These are phyloP conservation scores for Drosophila pallidifrons DNA, from an alignment of 1,140 invertebrate genomes.

Conservation along the genomic window DNA sequence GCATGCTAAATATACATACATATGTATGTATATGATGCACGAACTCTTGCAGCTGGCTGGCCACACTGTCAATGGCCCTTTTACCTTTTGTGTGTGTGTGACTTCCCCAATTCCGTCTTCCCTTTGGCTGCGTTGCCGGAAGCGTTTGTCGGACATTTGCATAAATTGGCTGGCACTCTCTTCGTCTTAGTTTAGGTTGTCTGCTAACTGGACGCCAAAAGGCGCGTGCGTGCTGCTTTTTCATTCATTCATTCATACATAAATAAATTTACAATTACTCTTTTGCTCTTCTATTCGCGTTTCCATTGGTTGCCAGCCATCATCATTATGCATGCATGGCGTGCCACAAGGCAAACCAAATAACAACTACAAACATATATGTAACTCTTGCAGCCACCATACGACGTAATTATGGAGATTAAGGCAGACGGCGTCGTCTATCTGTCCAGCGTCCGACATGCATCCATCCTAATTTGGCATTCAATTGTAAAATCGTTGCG, in stretches of 20 bases:
- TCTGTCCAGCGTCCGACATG: conserved; percentile 32
- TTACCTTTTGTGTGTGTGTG: conserved; percentile 30
- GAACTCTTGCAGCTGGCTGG: conserved; percentile 16
- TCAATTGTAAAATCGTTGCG: conserved; percentile 74
- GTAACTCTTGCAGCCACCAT: conserved; percentile 5
- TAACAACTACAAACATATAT: conserved; percentile 16
- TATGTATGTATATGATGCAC: not conserved
- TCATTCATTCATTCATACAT: conserved; percentile 43
- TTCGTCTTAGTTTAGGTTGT: not conserved
- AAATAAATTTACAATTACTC: conserved; percentile 58
- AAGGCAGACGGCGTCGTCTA: conserved; percentile 21
- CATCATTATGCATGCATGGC: conserved; percentile 70
- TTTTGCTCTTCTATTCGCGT: conserved; percentile 38
- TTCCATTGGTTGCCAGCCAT: conserved; percentile 22
- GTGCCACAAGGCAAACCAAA: conserved; percentile 52
- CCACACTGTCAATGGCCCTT: conserved; percentile 4
- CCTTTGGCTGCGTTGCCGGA: conserved; percentile 31
- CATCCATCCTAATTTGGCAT: conserved; percentile 68
- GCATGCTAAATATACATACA: not conserved
- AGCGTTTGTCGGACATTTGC: conserved; percentile 35
- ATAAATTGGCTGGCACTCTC: conserved; percentile 28
- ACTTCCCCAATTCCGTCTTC: conserved; percentile 44
- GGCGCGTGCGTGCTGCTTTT: conserved; percentile 69
- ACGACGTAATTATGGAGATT: conserved; percentile 50
- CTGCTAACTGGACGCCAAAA: conserved; percentile 41